These are phyloP conservation scores for Hypsibius dujardini DNA, from an alignment of 1,140 invertebrate species.

Conservation along the genomic window DNA sequence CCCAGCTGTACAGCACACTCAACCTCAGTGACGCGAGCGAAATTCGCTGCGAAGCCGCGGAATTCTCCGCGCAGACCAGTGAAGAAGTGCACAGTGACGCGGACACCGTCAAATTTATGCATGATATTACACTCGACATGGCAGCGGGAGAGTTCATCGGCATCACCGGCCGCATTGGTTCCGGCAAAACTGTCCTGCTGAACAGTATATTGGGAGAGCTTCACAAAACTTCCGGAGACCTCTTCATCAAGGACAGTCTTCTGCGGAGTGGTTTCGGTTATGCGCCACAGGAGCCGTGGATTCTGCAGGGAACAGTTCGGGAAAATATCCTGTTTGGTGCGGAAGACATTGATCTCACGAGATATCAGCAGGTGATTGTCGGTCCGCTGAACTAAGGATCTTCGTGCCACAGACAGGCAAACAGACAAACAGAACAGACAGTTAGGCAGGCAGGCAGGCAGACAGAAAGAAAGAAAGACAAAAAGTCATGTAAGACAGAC, in stretches of 20 bases:
- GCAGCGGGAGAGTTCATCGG: conserved; percentile 27
- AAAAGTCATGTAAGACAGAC: too few species aligned
- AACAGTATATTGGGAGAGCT: conserved; percentile 56
- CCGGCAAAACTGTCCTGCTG: conserved; percentile 57
- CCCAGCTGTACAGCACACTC: conserved; percentile 32
- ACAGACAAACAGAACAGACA: too few species aligned
- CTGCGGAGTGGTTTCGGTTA: conserved; percentile 51
- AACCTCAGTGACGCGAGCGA: conserved; percentile 17
- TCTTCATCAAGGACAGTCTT: conserved; percentile 17
- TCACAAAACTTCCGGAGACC: conserved; percentile 39
- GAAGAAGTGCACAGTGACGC: background rate
- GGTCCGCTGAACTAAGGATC: too few species aligned
- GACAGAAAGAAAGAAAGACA: too few species aligned
- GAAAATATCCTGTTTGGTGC: conserved; percentile 85
- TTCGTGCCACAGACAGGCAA: too few species aligned
- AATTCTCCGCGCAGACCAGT: conserved; percentile 25
- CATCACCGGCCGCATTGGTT: conserved; percentile 37
- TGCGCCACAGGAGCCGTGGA: conserved; percentile 74
- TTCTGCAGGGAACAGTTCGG: conserved; percentile 66
- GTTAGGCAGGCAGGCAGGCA: too few species aligned
- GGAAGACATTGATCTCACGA: conserved; percentile 43
- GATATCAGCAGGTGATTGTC: too few species aligned
- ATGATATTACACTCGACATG: conserved; percentile 27
- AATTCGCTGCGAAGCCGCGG: conserved; percentile 29
- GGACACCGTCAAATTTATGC: conserved; percentile 31